Percentiles rank a stretch among this genome's conserved stretches.
phyloP scores from a whole-genome alignment of 2,797 vertebrate genomes.

The Salmo trutta region DNA sequence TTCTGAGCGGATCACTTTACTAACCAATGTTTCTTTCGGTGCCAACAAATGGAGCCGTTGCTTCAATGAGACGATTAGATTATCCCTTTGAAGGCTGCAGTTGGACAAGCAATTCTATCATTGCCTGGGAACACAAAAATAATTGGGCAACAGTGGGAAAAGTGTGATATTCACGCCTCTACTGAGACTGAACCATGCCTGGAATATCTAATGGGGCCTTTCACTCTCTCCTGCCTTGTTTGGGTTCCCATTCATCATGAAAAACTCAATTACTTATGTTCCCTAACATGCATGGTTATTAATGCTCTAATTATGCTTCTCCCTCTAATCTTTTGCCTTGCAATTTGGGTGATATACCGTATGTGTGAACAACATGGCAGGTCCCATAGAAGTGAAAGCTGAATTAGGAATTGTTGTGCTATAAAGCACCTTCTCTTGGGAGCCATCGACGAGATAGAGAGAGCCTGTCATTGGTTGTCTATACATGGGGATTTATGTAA shows the following conservation, averaged over 20 bases:
- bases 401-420: slow-evolving; percentile 53
- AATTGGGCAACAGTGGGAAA: slow-evolving; percentile 66
- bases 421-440: slow-evolving; percentile 62
- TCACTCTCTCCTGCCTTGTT: slow-evolving; percentile 60
- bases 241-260: slow-evolving; percentile 61
- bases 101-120: slow-evolving; percentile 66
- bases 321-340: slow-evolving; percentile 60
- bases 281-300: slow-evolving; percentile 69
- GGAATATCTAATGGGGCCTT: slow-evolving; percentile 57
- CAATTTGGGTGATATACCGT: slow-evolving; percentile 59
- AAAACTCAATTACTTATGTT: slow-evolving; percentile 65
- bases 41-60: slow-evolving; percentile 59
- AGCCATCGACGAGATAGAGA: slow-evolving; percentile 40
- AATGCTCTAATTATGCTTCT: slow-evolving; percentile 71
- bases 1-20: slow-evolving; percentile 42
- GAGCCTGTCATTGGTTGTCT: slow-evolving; percentile 52
- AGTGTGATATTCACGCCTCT: slow-evolving; percentile 43
- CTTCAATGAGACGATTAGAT: slow-evolving; percentile 64
- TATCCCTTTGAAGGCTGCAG: slow-evolving; percentile 69
- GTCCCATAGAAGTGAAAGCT: slow-evolving; percentile 44
- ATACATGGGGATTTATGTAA: slow-evolving; percentile 52
- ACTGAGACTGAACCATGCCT: slow-evolving; percentile 44
- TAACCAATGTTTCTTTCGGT: slow-evolving; percentile 54
- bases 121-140: slow-evolving; percentile 66
- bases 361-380: slow-evolving; percentile 37